Evolutionary conservation across 2,888 invertebrate species (phyloP).

Genomic region (Drosophila infuscata): DNA sequence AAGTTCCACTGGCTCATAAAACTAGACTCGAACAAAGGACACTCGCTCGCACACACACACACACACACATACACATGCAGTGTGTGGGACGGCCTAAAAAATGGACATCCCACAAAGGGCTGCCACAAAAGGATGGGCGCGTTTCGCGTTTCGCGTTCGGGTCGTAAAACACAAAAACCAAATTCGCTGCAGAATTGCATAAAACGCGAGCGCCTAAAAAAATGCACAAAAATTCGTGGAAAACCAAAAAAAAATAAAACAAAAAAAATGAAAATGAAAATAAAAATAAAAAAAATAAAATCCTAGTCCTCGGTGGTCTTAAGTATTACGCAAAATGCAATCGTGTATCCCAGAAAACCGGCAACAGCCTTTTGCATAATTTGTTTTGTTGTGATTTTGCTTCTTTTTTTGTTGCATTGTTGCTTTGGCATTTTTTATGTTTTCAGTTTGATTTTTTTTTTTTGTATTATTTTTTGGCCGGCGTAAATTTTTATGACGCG

Average conservation of each 20-base stretch:
- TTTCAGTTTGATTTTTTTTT: background rate
- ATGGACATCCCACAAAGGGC: constrained; percentile 51
- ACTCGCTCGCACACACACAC: background rate
- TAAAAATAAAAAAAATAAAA: constrained; percentile 9
- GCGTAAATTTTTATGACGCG: constrained; percentile 36
- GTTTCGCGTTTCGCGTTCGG: constrained; percentile 14
- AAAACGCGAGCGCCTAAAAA: constrained; percentile 60
- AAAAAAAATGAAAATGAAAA: background rate
- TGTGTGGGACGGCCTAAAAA: constrained; percentile 40
- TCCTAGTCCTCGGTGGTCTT: constrained; percentile 5
- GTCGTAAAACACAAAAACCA: constrained; percentile 32
- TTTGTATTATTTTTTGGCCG: constrained; percentile 7
- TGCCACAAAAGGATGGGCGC: constrained; percentile 49
- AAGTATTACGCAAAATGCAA: constrained; percentile 61
- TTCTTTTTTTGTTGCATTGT: constrained; percentile 32
- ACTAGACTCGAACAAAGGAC: constrained; percentile 23
- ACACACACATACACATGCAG: constrained; percentile 21
- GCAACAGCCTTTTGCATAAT: constrained; percentile 20
- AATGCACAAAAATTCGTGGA: constrained; percentile 41
- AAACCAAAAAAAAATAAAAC: constrained; percentile 6
- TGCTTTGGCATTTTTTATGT: constrained; percentile 10
- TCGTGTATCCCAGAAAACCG: constrained; percentile 27
- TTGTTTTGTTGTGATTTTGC: constrained; percentile 1
- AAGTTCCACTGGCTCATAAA: constrained; percentile 61
- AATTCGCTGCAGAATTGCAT: constrained; percentile 35